Conservation (phyloP, 2,797 vertebrate genomes). For the Coccyzus lansbergi region DNA sequence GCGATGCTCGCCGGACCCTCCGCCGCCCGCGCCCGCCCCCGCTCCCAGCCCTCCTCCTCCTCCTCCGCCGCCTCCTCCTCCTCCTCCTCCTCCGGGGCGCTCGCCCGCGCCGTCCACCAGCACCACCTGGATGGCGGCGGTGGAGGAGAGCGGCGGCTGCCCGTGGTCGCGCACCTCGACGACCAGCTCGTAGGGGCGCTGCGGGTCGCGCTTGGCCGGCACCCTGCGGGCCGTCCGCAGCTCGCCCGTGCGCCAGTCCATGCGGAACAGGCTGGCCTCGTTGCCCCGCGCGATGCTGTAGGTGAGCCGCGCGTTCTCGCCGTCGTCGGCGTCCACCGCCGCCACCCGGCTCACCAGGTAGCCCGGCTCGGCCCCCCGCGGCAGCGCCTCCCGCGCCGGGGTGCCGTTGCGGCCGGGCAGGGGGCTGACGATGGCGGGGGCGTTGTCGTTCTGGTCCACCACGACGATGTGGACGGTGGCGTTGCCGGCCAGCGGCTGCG, state of each 20-base stretch:
- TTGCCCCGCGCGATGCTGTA: conserved; percentile 95
- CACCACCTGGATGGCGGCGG: conserved; percentile 87
- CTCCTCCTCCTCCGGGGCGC: conserved; percentile 71
- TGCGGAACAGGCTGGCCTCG: conserved; percentile 91
- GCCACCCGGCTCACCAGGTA: conserved; percentile 92
- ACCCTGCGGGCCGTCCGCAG: conserved; percentile 89
- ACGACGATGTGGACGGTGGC: conserved; percentile 91
- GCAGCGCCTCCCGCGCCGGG: conserved; percentile 87
- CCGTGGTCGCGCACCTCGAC: conserved; percentile 95
- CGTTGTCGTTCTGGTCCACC: conserved; percentile 96
- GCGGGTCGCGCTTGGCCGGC: conserved; percentile 88
- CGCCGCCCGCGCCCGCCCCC: conserved; percentile 56
- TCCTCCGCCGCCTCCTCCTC: conserved; percentile 76
- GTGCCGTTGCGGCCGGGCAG: conserved; percentile 92
- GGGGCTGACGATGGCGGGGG: conserved; percentile 89
- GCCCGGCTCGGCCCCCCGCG: conserved; percentile 92
- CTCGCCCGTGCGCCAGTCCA: conserved; percentile 97
- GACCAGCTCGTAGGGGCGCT: conserved; percentile 91
- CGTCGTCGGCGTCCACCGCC: conserved; percentile 92
- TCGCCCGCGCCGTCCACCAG: conserved; percentile 89
- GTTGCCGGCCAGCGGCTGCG: conserved; percentile 86
- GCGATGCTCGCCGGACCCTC: conserved; percentile 77
- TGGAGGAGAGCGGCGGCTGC: conserved; percentile 94
- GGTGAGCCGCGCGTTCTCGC: conserved; percentile 92
- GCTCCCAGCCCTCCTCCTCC: conserved; percentile 53